A percentile compares a stretch with the other conserved stretches of the same genome.
Evolutionary conservation across 2,113 vertebrate species (phyloP).

Genomic region (Ahaetulla prasina): DNA sequence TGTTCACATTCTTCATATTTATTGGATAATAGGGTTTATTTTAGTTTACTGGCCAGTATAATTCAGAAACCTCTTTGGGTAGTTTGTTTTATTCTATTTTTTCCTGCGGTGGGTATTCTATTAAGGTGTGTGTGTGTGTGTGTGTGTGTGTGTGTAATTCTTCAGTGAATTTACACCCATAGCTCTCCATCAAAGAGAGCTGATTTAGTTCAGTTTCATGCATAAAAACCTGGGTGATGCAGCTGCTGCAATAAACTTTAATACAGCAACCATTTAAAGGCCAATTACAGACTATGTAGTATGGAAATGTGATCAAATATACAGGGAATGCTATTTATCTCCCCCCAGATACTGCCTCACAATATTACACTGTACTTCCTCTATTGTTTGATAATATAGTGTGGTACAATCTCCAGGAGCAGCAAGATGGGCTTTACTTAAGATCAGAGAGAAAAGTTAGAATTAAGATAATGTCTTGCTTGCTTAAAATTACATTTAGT

Average conservation of each 20-base stretch:
- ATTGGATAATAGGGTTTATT: background rate
- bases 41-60: background rate
- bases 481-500: background rate
- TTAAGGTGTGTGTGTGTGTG: background rate
- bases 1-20: background rate
- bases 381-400: background rate
- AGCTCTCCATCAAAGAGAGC: background rate
- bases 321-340: background rate
- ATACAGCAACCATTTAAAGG: background rate
- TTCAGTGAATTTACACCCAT: background rate
- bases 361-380: background rate
- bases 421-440: background rate
- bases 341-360: background rate
- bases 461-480: background rate
- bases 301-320: background rate
- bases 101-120: background rate
- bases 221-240: background rate
- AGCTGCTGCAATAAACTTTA: background rate
- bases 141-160: background rate
- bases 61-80: background rate
- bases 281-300: background rate
- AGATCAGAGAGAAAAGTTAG: background rate
- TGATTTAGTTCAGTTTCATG: background rate
- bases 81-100: background rate
- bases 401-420: background rate